These are phyloP conservation scores for Leucozona laternaria DNA, from an alignment of 2,888 invertebrate species.

Conservation along the genomic window DNA sequence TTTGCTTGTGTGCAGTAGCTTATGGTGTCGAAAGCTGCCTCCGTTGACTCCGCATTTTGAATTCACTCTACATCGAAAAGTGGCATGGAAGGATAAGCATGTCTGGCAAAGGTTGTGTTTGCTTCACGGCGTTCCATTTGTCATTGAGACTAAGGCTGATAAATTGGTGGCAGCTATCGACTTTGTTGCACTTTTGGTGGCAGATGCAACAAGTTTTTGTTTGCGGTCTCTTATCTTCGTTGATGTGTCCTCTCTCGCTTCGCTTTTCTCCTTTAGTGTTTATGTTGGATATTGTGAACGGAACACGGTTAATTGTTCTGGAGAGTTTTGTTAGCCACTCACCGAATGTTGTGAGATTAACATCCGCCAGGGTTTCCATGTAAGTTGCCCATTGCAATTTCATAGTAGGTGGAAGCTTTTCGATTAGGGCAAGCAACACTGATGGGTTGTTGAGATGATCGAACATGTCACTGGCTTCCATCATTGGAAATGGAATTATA, in stretches of 20 bases:
- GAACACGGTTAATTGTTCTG: background rate
- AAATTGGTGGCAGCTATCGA: background rate
- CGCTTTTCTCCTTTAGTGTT: background rate
- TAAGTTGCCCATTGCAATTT: conserved; percentile 5
- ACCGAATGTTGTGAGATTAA: conserved; percentile 6
- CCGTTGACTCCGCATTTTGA: conserved; percentile 6
- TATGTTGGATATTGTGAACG: background rate
- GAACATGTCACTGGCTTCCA: conserved; percentile 9
- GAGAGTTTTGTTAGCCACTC: conserved; percentile 1
- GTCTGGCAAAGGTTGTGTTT: too few relatives aligned
- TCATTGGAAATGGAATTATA: background rate
- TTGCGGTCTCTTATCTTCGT: background rate
- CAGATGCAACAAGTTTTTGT: background rate
- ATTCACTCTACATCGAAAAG: background rate
- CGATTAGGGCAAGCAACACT: background rate
- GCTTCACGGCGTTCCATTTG: too few relatives aligned
- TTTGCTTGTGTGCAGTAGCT: background rate
- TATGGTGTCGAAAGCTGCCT: background rate
- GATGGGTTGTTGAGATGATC: conserved; percentile 8
- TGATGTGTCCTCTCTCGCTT: background rate
- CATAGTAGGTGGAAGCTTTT: conserved; percentile 5
- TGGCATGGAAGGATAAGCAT: too few relatives aligned
- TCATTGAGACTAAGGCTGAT: too few relatives aligned
- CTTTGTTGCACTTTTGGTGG: background rate
- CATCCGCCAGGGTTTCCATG: background rate